These are phyloP conservation scores for Pachymerium ferrugineum DNA, from an alignment of 2,888 invertebrate genomes.

Conservation along the genomic window DNA sequence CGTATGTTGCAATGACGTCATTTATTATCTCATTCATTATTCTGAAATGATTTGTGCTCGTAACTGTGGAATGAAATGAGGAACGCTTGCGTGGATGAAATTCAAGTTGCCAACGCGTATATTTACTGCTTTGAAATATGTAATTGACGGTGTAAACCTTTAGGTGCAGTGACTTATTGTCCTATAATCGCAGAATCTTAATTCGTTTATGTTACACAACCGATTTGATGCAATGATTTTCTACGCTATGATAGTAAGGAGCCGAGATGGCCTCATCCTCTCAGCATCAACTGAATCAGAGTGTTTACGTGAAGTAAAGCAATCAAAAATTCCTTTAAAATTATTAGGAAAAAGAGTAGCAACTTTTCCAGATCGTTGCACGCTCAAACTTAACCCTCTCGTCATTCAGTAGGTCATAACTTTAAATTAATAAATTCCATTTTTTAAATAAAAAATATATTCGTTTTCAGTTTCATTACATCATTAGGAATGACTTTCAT, in stretches of 20 bases:
- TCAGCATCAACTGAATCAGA: conserved; percentile 46
- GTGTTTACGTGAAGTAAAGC: conserved; percentile 43
- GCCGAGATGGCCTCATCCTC: conserved; percentile 45
- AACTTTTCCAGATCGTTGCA: conserved; percentile 47
- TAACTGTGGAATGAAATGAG: no score
- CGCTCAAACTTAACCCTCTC: conserved; percentile 44
- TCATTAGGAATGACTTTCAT: conserved; percentile 47
- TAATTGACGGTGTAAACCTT: no score
- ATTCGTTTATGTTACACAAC: no score
- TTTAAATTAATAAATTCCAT: background rate
- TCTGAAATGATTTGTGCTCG: no score
- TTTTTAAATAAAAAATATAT: background rate
- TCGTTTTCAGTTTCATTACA: conserved; percentile 43
- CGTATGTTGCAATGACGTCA: background rate
- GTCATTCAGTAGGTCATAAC: conserved; percentile 47
- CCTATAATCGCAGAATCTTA: no score
- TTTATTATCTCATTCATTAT: background rate
- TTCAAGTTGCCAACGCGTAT: no score
- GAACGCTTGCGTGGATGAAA: no score
- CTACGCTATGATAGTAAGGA: conserved; percentile 41
- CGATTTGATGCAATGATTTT: no score
- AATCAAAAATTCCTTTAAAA: conserved; percentile 45
- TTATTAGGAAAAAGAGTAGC: conserved; percentile 44
- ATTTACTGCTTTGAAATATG: no score
- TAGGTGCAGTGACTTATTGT: no score